These are phyloP conservation scores for Syritta pipiens DNA, from an alignment of 2,888 invertebrate species.

Conservation along the genomic window DNA sequence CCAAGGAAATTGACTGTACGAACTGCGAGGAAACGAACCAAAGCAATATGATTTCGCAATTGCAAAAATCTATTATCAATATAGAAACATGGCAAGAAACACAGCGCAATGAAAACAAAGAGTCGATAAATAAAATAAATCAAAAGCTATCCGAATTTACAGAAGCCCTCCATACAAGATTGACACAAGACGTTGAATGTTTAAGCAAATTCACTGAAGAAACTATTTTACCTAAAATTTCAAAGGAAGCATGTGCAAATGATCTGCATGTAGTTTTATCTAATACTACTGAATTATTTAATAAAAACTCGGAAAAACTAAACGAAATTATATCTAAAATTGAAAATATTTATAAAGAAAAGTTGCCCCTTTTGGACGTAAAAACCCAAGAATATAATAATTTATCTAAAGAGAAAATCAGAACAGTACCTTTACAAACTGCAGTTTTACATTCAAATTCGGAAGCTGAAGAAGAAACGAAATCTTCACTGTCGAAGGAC, in stretches of 20 bases:
- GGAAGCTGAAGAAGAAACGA: too few species aligned
- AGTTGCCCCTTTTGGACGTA: constrained; percentile 4
- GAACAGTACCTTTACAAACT: too few species aligned
- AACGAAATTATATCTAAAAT: constrained; percentile 48
- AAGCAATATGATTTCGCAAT: constrained; percentile 7
- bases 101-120: neutral
- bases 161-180: neutral
- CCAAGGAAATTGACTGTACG: constrained; percentile 10
- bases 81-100: constrained; percentile 27
- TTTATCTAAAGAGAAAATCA: neutral
- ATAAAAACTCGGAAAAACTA: constrained; percentile 44
- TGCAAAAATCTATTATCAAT: constrained; percentile 29
- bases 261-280: constrained; percentile 23
- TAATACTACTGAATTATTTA: constrained; percentile 21
- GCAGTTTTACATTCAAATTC: too few species aligned
- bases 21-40: too few species aligned
- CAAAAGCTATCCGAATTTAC: constrained; percentile 26
- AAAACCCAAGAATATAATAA: neutral
- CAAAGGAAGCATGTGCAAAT: neutral
- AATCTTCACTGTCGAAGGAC: too few species aligned
- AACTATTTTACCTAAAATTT: neutral
- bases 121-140: constrained; percentile 30
- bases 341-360: constrained; percentile 45
- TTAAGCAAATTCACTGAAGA: constrained; percentile 8
- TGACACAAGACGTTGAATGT: neutral